phyloP scores from a whole-genome alignment of 2,797 vertebrate species.

The Oreochromis mossambicus region DNA sequence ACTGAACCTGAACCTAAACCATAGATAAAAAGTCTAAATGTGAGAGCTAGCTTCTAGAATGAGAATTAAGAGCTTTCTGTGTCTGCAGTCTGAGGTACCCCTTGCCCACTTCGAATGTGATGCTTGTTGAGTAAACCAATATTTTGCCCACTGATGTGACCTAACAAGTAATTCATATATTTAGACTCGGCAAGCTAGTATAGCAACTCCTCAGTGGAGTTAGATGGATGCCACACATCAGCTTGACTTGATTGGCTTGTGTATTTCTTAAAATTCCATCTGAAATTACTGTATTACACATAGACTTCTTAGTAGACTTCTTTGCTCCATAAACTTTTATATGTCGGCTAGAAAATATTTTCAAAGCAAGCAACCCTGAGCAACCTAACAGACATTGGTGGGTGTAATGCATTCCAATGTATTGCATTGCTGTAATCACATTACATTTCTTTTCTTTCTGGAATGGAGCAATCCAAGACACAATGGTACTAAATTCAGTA shows the following conservation, averaged over 20 bases:
- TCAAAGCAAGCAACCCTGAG: background rate
- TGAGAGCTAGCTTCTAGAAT: background rate
- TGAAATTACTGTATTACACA: background rate
- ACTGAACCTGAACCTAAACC: background rate
- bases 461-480: background rate
- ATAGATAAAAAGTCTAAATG: background rate
- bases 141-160: background rate
- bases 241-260: background rate
- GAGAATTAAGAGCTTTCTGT: background rate
- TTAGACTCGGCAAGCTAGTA: background rate
- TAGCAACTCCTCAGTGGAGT: background rate
- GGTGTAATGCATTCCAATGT: background rate
- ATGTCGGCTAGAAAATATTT: background rate
- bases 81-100: background rate
- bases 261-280: background rate
- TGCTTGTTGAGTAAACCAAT: background rate
- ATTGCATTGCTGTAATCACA: background rate
- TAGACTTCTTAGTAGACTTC: background rate
- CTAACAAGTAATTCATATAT: background rate
- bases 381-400: background rate
- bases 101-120: background rate
- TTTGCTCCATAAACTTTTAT: background rate
- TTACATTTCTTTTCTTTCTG: background rate
- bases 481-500: background rate
- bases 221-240: background rate